phyloP scores from a whole-genome alignment of 2,113 vertebrate genomes.

The Hassar affinis region DNA sequence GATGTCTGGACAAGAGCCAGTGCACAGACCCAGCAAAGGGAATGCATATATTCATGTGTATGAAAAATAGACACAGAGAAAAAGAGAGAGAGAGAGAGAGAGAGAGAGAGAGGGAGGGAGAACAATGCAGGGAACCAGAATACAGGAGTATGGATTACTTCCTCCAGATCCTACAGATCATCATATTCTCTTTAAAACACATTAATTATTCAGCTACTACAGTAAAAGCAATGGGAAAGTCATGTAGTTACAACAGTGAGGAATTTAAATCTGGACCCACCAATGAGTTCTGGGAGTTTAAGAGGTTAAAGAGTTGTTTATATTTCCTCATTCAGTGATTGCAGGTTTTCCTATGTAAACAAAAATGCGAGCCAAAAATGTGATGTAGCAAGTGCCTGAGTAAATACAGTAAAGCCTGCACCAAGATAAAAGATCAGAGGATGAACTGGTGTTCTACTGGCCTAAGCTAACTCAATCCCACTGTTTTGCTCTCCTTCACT shows the following conservation, averaged over 20 bases:
- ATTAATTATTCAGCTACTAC: conserved; percentile 2
- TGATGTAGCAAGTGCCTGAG: conserved; percentile 27
- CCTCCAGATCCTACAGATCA: conserved; percentile 48
- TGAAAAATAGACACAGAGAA: conserved; percentile 26
- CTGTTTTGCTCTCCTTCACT: conserved; percentile 14
- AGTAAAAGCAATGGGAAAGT: not conserved
- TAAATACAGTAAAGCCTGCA: conserved; percentile 32
- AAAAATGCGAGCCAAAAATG: conserved; percentile 29
- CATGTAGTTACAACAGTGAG: not conserved
- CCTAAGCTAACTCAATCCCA: conserved; percentile 28
- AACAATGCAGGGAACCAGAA: conserved; percentile 59
- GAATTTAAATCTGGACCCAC: conserved; percentile 26
- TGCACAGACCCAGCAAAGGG: conserved; percentile 59
- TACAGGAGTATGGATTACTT: conserved; percentile 55
- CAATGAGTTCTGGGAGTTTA: not conserved
- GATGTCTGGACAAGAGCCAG: conserved; percentile 80
- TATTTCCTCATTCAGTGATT: conserved; percentile 32
- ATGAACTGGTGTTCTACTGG: conserved; percentile 13
- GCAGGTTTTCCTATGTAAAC: conserved; percentile 32
- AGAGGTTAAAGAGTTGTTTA: conserved; percentile 34
- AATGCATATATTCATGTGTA: conserved; percentile 27
- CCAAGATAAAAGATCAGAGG: conserved; percentile 33
- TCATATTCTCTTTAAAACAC: not conserved
- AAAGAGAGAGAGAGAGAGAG: conserved; percentile 38
- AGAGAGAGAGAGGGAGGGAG: conserved; percentile 37